Conservation (phyloP, 2,888 invertebrate species). For the Amorpha juglandis region DNA sequence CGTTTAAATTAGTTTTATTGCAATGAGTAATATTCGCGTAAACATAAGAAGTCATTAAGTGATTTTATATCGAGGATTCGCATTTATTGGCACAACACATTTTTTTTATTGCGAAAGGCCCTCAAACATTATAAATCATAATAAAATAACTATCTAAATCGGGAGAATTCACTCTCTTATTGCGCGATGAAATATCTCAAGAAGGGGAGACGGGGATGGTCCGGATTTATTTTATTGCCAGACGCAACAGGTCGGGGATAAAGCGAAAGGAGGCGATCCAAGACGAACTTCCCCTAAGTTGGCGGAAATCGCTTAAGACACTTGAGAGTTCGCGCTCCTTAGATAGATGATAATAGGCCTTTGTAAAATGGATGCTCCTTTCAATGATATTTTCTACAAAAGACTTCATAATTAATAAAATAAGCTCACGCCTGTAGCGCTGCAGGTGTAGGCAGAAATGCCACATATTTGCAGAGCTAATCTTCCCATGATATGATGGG, state of each 20-base stretch:
- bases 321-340: conserved; percentile 49
- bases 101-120: too few species aligned
- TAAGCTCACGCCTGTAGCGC: too few species aligned
- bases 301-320: conserved; percentile 45
- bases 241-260: conserved; percentile 77
- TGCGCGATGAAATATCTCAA: conserved; percentile 31
- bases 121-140: conserved; percentile 2
- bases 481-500: too few species aligned
- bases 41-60: too few species aligned
- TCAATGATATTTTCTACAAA: neutral
- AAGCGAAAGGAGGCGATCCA: conserved; percentile 45
- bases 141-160: neutral
- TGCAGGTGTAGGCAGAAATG: too few species aligned
- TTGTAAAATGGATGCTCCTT: neutral
- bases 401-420: too few species aligned
- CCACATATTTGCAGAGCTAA: too few species aligned
- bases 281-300: conserved; percentile 50
- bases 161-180: neutral
- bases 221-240: conserved; percentile 78
- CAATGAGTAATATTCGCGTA: too few species aligned
- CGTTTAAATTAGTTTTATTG: too few species aligned
- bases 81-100: too few species aligned
- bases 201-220: conserved; percentile 44
- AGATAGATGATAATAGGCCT: conserved; percentile 44
- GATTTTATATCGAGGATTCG: too few species aligned